Evolutionary conservation across 1,140 invertebrate species (phyloP), one percentile per base, ranked within the genome.

Genomic region (Dinoponera quadriceps): DNA sequence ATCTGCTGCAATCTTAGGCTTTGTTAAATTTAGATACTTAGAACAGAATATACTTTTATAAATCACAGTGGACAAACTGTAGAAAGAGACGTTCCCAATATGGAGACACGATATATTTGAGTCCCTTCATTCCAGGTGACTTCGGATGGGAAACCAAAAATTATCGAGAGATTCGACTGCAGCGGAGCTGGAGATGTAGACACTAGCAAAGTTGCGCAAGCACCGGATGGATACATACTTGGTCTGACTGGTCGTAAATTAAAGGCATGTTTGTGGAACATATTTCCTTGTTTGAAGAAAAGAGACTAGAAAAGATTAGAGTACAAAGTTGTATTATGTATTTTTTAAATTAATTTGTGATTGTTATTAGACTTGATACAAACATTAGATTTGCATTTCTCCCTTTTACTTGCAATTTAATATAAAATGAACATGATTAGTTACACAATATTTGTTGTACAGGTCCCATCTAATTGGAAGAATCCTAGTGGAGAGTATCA

Each of bases 141-240:
- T 25, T 96, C 96, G 85, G 96, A 97, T 92, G 98, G 98, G 22
- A 96, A 97, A 92, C 96, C 96, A 48, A 99, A 99, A 95, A 96
- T 99, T 59, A 97, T 99, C 90, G 98, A 99, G 92, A 96, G 99
- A 63, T 97, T 98, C 92, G 99, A 99, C 94, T 98, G 98, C 85
- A 98, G 97, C 91, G 99, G 99, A 65, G 97, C 98, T 91, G 99
- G 98, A 29, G 98, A 99, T 95, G 97, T 99, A 51, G 97, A 98
- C 91, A 98, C 97, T n/a, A 97, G 96, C 33, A 97, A 96, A 69
- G 95, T 98, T 91, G 97, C 98, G 5, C 96, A 97, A 90, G 95
- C 96, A 3, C 96, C 94, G 74, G 96, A 98, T 91, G 97, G 97
- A 27, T 94, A 94, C 83, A 96, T 99, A 68, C 97, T 95, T 88